Evolutionary conservation across 2,888 invertebrate genomes (phyloP), one percentile per base, ranked within the genome.

Genomic region (Machimus rusticus): DNA sequence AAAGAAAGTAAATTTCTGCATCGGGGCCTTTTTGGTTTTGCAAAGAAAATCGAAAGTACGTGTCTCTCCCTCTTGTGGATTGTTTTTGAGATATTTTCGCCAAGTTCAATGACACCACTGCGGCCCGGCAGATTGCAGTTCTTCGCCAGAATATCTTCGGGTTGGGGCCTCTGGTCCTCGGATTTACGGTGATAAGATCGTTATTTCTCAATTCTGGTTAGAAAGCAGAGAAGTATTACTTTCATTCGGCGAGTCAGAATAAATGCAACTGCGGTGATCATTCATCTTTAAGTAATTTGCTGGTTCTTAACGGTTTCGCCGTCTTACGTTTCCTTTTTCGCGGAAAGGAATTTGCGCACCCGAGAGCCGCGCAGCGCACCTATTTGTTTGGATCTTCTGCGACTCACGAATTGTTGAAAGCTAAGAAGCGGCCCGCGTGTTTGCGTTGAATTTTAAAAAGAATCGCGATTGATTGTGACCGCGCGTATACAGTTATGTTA

Each of bases 21-120:
- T 81, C 28, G 34, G 81, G 19, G 31, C 8, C n/a, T 31, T 55
- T 82, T 51, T 51, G 55, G 28, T 82, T 57, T 19, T 57, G 66
- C 19, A 82, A 82, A 57, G 66, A 82, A 82, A 82, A 82, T 82
- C 82, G 82, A 82, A 82, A 82, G 82, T 82, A 82, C 82, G 57
- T 57, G 82, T 57, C 37, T 66, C 37, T 51, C 31, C 34, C 37
- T 34, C 37, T 51, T n/a, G 28, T 5, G 37, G 66, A 34, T 57
- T 43, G 66, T 82, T 34, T 82, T 82, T 37, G 82, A 82, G 51
- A 37, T 82, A 66, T 66, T 39, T 31, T 31, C 34, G 51, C 57
- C 57, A 82, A 12, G 82, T 46, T 82, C 57, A 82, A 82, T 82
- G 82, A 82, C 82, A 39, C 23, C 19, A 0, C 76, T 39, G 76